These are phyloP conservation scores for Buceros bicornis DNA, from an alignment of 2,797 vertebrate species.

Conservation along the genomic window DNA sequence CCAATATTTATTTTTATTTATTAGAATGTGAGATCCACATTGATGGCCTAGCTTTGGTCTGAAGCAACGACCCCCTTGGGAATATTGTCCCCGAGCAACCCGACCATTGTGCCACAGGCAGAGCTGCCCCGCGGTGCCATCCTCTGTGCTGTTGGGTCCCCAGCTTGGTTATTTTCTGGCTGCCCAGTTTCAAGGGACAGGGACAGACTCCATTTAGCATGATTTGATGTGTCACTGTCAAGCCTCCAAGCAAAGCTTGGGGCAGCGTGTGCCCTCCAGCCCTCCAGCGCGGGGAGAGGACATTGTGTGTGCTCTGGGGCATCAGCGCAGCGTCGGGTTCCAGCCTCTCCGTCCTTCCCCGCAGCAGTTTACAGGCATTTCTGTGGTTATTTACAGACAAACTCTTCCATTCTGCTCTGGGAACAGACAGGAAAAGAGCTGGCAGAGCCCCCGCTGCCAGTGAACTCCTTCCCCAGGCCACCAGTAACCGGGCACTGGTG, in stretches of 20 bases:
- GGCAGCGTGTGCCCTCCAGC: accelerated
- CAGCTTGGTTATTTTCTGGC: background rate
- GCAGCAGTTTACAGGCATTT: accelerated
- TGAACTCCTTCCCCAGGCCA: background rate
- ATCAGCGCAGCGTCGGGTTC: accelerated
- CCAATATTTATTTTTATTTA: conserved; percentile 80
- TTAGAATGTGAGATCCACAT: conserved; percentile 69
- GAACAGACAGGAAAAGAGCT: background rate
- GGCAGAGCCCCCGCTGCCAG: background rate
- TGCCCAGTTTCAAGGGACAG: background rate
- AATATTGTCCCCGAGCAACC: background rate
- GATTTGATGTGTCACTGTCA: accelerated
- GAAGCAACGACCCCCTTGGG: background rate
- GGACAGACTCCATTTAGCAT: background rate
- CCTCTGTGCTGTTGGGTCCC: accelerated
- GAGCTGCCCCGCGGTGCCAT: background rate
- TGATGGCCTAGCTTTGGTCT: conserved; percentile 25
- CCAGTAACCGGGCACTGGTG: background rate
- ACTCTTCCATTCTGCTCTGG: background rate
- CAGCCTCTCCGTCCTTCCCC: background rate
- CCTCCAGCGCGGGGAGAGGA: accelerated
- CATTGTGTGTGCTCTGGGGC: accelerated
- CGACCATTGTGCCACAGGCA: background rate
- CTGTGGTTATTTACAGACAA: accelerated
- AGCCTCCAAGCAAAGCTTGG: accelerated